A percentile compares a stretch with the other conserved stretches of the same genome.
Conservation (phyloP, 2,113 vertebrate species). For the Corydoras sp. region DNA sequence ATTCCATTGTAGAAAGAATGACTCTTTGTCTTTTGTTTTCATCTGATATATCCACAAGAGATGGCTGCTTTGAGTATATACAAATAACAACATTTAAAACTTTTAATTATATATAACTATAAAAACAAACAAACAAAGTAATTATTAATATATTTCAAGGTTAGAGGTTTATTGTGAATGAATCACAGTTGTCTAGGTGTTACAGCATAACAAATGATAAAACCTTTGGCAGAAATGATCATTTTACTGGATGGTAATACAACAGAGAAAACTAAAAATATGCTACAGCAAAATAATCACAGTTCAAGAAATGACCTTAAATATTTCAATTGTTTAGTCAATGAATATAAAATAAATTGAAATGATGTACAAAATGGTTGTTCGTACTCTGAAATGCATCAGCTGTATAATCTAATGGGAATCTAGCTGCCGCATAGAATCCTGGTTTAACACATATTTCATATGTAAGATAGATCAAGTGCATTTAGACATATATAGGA, state of each 20-base stretch:
- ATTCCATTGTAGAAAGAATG: too few species aligned
- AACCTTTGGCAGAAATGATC: constrained; percentile 21
- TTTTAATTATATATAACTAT: neutral
- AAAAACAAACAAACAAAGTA: constrained; percentile 10
- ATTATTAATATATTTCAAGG: constrained; percentile 13
- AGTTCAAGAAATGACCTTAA: neutral
- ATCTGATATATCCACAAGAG: too few species aligned
- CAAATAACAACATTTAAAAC: neutral
- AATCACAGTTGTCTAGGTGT: constrained; percentile 34
- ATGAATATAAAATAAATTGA: neutral
- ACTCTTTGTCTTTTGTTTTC: too few species aligned
- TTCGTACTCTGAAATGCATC: constrained; percentile 3
- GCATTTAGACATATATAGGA: neutral
- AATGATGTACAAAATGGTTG: neutral
- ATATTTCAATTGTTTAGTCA: neutral
- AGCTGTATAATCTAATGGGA: neutral
- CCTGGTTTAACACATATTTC: neutral
- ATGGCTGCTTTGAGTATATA: too few species aligned
- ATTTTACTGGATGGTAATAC: neutral
- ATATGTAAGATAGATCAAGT: constrained; percentile 3
- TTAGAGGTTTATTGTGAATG: constrained; percentile 40
- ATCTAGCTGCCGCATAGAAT: constrained; percentile 16
- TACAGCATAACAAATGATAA: constrained; percentile 29
- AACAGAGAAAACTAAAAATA: constrained; percentile 9
- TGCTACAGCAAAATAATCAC: constrained; percentile 1